Percentiles rank a stretch among this genome's conserved stretches.
phyloP scores from a whole-genome alignment of 2,113 vertebrate species.

The Carlito syrichta region DNA sequence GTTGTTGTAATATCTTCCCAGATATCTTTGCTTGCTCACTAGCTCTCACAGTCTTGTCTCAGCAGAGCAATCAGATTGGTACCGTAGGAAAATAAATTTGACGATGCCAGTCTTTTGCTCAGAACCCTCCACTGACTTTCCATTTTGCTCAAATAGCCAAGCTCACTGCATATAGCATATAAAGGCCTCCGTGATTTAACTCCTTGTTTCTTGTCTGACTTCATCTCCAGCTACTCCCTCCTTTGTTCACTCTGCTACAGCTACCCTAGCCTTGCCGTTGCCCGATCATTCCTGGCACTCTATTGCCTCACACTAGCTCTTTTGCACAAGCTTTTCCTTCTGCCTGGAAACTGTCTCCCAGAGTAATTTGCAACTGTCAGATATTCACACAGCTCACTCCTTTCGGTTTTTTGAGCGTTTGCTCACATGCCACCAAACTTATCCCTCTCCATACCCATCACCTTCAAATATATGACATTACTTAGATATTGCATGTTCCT shows the following conservation, averaged over 20 bases:
- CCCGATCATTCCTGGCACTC: too few relatives aligned
- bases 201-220: not conserved
- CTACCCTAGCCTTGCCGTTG: too few relatives aligned
- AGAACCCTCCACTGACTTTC: not conserved
- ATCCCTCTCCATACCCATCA: too few relatives aligned
- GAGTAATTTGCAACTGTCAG: too few relatives aligned
- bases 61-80: not conserved
- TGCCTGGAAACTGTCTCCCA: too few relatives aligned
- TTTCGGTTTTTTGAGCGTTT: too few relatives aligned
- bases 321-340: too few relatives aligned
- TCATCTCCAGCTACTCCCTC: not conserved
- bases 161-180: too few relatives aligned
- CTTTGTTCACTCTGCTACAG: not conserved
- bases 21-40: not conserved
- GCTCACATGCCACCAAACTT: too few relatives aligned
- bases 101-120: not conserved
- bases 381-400: too few relatives aligned
- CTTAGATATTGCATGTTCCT: not conserved
- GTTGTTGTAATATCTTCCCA: not conserved
- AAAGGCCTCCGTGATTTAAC: not conserved
- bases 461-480: not conserved
- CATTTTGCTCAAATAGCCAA: too few relatives aligned
- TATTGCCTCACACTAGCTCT: too few relatives aligned
- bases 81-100: not conserved
- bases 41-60: not conserved